A percentile compares a stretch with the other conserved stretches of the same genome.
These are phyloP conservation scores for Pseudoatta argentina DNA, from an alignment of 1,140 invertebrate species.

Conservation along the genomic window DNA sequence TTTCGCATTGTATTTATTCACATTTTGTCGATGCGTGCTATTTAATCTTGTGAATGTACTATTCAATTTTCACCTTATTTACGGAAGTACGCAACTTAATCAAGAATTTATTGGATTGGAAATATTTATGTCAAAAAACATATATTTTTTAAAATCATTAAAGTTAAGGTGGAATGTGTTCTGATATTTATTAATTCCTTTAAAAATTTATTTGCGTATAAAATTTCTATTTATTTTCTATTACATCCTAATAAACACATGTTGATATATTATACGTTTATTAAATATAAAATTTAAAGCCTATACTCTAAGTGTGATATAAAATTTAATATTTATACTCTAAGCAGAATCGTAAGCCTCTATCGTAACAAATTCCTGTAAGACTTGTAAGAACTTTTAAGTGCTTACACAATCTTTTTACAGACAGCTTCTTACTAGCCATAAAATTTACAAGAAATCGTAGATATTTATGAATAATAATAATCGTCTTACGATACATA, in stretches of 20 bases:
- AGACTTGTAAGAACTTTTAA: no score
- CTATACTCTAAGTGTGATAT: no score
- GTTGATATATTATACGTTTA: no score
- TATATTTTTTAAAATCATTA: background rate
- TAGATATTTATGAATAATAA: no score
- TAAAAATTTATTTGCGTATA: background rate
- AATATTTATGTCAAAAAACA: background rate
- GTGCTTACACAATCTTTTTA: no score
- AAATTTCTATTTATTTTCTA: background rate
- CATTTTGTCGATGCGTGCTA: slow-evolving; percentile 25
- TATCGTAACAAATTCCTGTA: no score
- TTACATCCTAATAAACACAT: background rate
- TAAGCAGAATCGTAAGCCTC: no score
- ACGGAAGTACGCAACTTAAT: background rate
- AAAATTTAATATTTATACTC: background rate
- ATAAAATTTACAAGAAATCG: no score
- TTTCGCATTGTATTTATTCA: slow-evolving; percentile 26
- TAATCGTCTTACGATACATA: no score
- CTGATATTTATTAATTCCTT: background rate
- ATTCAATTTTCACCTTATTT: slow-evolving; percentile 14
- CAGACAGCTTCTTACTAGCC: no score
- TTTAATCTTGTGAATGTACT: slow-evolving; percentile 1
- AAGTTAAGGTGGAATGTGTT: background rate
- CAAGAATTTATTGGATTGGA: background rate
- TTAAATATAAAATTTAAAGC: background rate